Percentiles rank a stretch among this genome's conserved stretches.
phyloP scores from a whole-genome alignment of 2,888 invertebrate species.

The Dyspetes luteomarginatus region DNA sequence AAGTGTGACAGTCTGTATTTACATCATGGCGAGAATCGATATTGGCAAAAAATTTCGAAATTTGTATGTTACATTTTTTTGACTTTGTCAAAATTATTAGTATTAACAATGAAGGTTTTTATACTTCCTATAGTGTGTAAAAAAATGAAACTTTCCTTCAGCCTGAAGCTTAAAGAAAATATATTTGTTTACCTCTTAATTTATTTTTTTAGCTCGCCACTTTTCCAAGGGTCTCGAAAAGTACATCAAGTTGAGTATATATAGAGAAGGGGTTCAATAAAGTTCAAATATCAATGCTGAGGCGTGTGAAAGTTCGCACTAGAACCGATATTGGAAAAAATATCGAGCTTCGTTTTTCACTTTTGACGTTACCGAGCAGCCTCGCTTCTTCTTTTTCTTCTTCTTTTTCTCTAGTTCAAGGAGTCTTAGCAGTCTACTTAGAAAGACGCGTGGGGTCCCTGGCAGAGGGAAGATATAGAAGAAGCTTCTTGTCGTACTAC shows the following conservation, averaged over 20 bases:
- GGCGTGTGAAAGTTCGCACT: not conserved
- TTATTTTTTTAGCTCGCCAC: not conserved
- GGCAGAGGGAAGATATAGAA: not conserved
- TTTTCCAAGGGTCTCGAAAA: not conserved
- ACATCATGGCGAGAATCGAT: too few relatives aligned
- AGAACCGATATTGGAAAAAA: conserved; percentile 27
- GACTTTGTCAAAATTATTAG: too few relatives aligned
- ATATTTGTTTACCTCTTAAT: not conserved
- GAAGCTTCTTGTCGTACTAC: conserved; percentile 4
- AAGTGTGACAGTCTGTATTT: too few relatives aligned
- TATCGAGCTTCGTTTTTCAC: conserved; percentile 27
- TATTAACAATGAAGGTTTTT: too few relatives aligned
- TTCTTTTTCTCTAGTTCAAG: not conserved
- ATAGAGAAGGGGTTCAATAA: not conserved
- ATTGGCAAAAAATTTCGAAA: too few relatives aligned
- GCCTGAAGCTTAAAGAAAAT: not conserved
- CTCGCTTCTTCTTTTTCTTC: not conserved
- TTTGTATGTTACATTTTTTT: too few relatives aligned
- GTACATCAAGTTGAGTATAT: not conserved
- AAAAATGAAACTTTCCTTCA: not conserved
- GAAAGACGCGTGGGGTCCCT: conserved; percentile 16
- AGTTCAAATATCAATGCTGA: not conserved
- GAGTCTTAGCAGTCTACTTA: conserved; percentile 6
- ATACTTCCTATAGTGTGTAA: not conserved
- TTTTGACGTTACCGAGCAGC: conserved; percentile 26